These are phyloP conservation scores for Aldrovandia affinis DNA, from an alignment of 2,797 vertebrate genomes.

Conservation along the genomic window DNA sequence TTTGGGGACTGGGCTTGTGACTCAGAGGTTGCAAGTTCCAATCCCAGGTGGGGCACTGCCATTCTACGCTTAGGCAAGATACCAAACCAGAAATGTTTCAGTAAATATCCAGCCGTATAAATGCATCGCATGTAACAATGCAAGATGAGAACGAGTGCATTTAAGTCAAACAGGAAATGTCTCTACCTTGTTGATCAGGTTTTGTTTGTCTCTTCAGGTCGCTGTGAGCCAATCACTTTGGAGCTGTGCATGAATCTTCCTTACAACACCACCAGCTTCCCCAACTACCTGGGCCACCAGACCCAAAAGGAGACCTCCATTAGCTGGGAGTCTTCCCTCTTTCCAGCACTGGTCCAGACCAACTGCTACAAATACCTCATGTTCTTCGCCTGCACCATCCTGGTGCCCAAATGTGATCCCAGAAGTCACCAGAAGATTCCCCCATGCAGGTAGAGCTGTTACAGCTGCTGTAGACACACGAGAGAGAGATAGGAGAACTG, in stretches of 20 bases:
- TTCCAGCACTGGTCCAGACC: conserved; percentile 93
- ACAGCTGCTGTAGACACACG: neutral
- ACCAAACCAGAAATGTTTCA: neutral
- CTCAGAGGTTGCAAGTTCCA: neutral
- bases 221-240: conserved; percentile 88
- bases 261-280: conserved; percentile 87
- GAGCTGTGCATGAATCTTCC: conserved; percentile 95
- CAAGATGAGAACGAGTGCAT: too few species aligned
- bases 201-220: conserved; percentile 65
- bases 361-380: conserved; percentile 96
- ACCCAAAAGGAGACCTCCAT: conserved; percentile 90
- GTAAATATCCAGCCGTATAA: neutral
- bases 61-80: neutral
- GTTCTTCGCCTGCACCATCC: conserved; percentile 94
- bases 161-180: neutral
- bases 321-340: conserved; percentile 93
- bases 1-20: neutral
- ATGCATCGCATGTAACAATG: neutral
- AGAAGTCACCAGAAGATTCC: conserved; percentile 81
- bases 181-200: neutral
- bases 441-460: conserved; percentile 85
- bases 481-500: too few species aligned
- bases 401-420: conserved; percentile 92
- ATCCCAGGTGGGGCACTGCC: neutral
- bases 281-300: conserved; percentile 92